Percentiles rank a stretch among this genome's conserved stretches.
phyloP scores from a whole-genome alignment of 2,797 vertebrate genomes.

The Anolis apletophallus region DNA sequence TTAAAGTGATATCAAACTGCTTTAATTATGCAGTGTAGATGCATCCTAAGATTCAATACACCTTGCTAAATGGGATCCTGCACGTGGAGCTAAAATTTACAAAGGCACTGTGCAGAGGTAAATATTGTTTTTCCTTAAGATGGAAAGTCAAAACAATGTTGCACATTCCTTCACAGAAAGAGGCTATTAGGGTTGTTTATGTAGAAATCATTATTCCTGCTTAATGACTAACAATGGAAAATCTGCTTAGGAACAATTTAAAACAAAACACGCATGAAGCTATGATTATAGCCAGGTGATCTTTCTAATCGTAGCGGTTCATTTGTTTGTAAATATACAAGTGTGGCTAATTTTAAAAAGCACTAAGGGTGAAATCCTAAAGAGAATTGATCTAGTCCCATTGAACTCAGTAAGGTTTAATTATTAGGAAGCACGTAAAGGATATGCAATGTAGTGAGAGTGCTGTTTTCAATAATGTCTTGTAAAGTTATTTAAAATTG shows the following conservation, averaged over 20 bases:
- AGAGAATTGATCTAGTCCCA: no score
- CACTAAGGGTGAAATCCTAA: neutral
- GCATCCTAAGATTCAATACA: neutral
- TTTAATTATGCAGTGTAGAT: no score
- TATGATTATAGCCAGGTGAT: neutral
- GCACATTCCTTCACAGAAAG: neutral
- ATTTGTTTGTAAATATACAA: neutral
- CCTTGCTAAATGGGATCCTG: neutral
- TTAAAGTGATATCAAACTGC: no score
- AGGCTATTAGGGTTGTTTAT: neutral
- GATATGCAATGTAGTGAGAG: neutral
- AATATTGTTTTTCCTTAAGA: neutral
- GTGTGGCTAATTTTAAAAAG: neutral
- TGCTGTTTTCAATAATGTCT: neutral
- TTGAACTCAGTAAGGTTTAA: neutral
- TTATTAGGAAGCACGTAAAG: neutral
- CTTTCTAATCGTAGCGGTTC: neutral
- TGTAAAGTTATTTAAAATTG: neutral
- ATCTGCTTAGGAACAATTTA: neutral
- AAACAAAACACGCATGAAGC: neutral
- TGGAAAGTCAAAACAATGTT: neutral
- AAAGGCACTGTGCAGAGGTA: neutral
- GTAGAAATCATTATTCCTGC: neutral
- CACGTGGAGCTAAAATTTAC: neutral
- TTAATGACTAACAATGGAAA: neutral